Percentiles rank a stretch among this genome's conserved stretches.
phyloP scores from a whole-genome alignment of 2,888 invertebrate species.

The Stratiomys singularior region DNA sequence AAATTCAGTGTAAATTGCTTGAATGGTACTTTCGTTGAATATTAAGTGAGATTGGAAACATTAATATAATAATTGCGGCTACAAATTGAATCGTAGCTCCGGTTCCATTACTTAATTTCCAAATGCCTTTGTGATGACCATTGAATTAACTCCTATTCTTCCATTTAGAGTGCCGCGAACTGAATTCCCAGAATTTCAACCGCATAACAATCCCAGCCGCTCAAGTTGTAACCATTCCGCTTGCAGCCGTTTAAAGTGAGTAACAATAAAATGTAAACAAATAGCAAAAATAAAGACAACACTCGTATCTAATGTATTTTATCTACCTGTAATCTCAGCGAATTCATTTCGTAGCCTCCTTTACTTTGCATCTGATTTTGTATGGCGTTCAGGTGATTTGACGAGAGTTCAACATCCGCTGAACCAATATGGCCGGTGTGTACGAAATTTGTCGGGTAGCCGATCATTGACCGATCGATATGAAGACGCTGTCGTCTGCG shows the following conservation, averaged over 20 bases:
- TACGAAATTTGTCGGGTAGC: constrained; percentile 93
- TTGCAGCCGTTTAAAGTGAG: not conserved
- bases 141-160: too few relatives aligned
- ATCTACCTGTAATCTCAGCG: constrained; percentile 64
- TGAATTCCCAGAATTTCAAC: not conserved
- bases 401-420: constrained; percentile 86
- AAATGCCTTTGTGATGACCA: too few relatives aligned
- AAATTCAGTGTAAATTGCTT: too few relatives aligned
- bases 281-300: not conserved
- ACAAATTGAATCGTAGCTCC: too few relatives aligned
- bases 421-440: constrained; percentile 92
- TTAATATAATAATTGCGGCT: too few relatives aligned
- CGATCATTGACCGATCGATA: constrained; percentile 94
- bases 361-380: constrained; percentile 97
- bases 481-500: constrained; percentile 77
- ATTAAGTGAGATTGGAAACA: too few relatives aligned
- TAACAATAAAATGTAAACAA: not conserved
- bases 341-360: constrained; percentile 86
- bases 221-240: not conserved
- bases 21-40: too few relatives aligned
- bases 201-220: not conserved
- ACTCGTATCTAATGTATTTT: not conserved
- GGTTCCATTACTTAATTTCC: too few relatives aligned
- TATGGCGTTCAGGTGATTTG: constrained; percentile 84
- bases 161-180: too few relatives aligned